Base-by-base conservation (phyloP, 2,888 invertebrate species). In the Acleris sparsana region DNA sequence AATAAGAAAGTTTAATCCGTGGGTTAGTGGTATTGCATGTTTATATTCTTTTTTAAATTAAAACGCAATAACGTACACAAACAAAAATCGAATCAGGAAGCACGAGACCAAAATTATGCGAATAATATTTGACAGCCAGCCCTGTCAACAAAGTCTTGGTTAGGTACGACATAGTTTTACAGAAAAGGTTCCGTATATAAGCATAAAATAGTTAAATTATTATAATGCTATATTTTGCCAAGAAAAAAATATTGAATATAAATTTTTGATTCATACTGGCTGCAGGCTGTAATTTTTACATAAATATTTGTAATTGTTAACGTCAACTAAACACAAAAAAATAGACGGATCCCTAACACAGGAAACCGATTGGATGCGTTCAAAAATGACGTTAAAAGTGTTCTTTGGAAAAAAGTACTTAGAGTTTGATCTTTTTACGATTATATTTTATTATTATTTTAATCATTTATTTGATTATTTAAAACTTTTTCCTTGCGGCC, bases 11-110 rank as follows among this genome's bases (percentile, higher is more conserved):
- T 16, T 51, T 29, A 52, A 46, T 59, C 11, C 11, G 20, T 39
- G 18, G 25, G n/a, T 25, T 44, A 48, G 16, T 18, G 1, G 7
- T 43, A 57, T 61, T 22, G 48, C 46, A 48, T 33, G 22, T 13
- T 49, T 25, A 33, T 22, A 17, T 53, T 11, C 13, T n/a, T 48
- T 25, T 57, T 39, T 11, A 49, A 60, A 44, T 56, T 51, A 44
- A 65, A 44, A 65, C 65, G 66, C 39, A 66, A 22, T 62, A 52
- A 63, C n/a, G 52, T 33, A 39, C 33, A 56, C 44, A 57, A 49
- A 62, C 49, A 63, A 48, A 46, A 46, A n/a, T n/a, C 5, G 5
- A 55, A 29, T 16, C 43, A 60, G 55, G 51, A 65, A 55, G 55
- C 62, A 62, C 61, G 66, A 66, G 56, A 62, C 57, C 9, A 62